Evolutionary conservation across 2,888 invertebrate species (phyloP).

Genomic region (Pharmacophagus antenor): DNA sequence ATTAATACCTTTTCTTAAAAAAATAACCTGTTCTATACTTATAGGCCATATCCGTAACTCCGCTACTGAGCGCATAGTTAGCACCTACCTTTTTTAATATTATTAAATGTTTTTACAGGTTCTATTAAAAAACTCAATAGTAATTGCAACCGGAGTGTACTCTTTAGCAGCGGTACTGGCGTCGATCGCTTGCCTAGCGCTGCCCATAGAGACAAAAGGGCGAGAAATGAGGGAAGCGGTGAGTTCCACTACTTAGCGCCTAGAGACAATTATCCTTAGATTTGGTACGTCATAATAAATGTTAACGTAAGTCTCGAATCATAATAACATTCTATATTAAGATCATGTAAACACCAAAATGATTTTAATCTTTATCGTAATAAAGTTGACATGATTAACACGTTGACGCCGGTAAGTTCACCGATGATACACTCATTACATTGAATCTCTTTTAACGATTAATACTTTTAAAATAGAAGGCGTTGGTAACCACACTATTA

Average conservation of each 20-base stretch:
- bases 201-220: conserved; percentile 93
- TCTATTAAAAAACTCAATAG: conserved; percentile 86
- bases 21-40: too few species aligned
- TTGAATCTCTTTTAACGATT: too few species aligned
- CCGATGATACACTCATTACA: too few species aligned
- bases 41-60: too few species aligned
- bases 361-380: too few species aligned
- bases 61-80: too few species aligned
- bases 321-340: neutral
- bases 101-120: conserved; percentile 74
- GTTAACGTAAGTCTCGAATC: neutral
- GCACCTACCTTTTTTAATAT: neutral
- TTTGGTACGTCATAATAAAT: neutral
- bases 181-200: conserved; percentile 86
- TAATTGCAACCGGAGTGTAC: conserved; percentile 88
- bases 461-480: too few species aligned
- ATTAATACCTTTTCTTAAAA: too few species aligned
- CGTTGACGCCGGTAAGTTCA: too few species aligned
- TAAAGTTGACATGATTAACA: too few species aligned
- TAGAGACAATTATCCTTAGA: neutral
- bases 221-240: conserved; percentile 84
- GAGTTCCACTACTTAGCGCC: conserved; percentile 45
- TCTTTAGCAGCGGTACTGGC: conserved; percentile 88
- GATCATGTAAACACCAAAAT: neutral
- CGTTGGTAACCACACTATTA: too few species aligned